A percentile compares a stretch with the other conserved stretches of the same genome.
Evolutionary conservation across 2,888 invertebrate species (phyloP).

Genomic region (Ennomos erosarius): DNA sequence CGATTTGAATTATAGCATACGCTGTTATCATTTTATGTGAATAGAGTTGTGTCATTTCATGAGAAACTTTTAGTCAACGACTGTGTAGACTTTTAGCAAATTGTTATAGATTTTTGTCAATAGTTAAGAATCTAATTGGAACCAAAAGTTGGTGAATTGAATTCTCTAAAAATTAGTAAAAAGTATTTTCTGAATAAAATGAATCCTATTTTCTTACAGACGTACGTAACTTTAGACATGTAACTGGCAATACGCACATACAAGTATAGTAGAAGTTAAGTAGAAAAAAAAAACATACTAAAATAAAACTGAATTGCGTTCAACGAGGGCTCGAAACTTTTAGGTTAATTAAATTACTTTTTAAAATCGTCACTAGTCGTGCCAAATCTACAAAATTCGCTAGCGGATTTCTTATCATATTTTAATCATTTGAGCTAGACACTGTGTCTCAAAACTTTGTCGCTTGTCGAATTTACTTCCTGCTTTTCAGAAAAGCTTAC

Average conservation of each 20-base stretch:
- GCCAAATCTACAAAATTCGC: conserved; percentile 70
- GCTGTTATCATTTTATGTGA: conserved; percentile 52
- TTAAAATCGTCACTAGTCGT: conserved; percentile 59
- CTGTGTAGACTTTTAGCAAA: conserved; percentile 73
- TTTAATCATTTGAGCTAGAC: conserved; percentile 42
- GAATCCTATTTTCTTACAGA: conserved; percentile 82
- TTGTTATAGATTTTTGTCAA: conserved; percentile 70
- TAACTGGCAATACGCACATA: conserved; percentile 79
- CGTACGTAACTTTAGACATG: conserved; percentile 72
- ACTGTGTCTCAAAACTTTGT: conserved; percentile 46
- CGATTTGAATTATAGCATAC: conserved; percentile 61
- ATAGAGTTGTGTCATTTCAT: conserved; percentile 53
- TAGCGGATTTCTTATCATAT: conserved; percentile 44
- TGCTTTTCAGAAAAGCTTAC: conserved; percentile 42
- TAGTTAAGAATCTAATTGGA: conserved; percentile 61
- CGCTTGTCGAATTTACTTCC: conserved; percentile 47
- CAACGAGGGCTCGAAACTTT: conserved; percentile 44
- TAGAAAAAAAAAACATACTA: conserved; percentile 47
- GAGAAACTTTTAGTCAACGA: conserved; percentile 68
- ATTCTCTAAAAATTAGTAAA: conserved; percentile 64
- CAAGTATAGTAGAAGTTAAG: conserved; percentile 53
- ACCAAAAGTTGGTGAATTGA: conserved; percentile 74
- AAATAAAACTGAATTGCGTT: conserved; percentile 41
- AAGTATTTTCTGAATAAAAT: conserved; percentile 80
- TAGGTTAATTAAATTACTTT: conserved; percentile 40